Base-by-base conservation (phyloP, 1,140 invertebrate species). In the Saccostrea glomerata region DNA sequence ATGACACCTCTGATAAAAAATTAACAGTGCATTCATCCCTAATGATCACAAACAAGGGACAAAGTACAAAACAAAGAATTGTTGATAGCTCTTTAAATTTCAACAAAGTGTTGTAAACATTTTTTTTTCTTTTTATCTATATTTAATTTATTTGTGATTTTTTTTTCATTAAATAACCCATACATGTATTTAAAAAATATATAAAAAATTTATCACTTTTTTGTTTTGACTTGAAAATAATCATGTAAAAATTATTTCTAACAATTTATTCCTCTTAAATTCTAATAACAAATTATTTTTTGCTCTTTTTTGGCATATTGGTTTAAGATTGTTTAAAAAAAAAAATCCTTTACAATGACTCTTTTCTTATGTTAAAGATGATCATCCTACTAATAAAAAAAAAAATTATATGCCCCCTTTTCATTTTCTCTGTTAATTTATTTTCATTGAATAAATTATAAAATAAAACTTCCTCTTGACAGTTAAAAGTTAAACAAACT, bases 51-150 rank as follows among this genome's bases (percentile, higher is more conserved):
- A 77, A 77, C 70, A 77, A 77, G 70, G 15, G 66, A 30, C 23
- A 25, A 77, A 77, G 15, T 25, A 30, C 13, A 15, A 3, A 2
- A 77, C 70, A 77, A 77, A 77, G 70, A 77, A 77, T 40, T 77
- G 70, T 77, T 77, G 70, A 77, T 77, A 77, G 70, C 70, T 77
- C 7, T 63, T 63, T 63, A 63, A 63, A 63, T n/a, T 63, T 63
- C 17, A 20, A 5, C 7, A 2, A 63, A 36, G 4, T 77, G 25
- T 77, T 30, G 11, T 25, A 25, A 77, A 30, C 25, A 15, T 1
- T 20, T 9, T 7, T 47, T 47, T 47, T 47, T 47, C 9, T 47
- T 47, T 47, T 47, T 7, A 47, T 47, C 9, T 47, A 47, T 47
- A 0, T 47, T 6, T 47, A 9, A 47, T 7, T 7, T 6, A 47